A percentile compares a stretch with the other conserved stretches of the same genome.
These are phyloP conservation scores for Myotis findleyi DNA, from an alignment of 2,797 vertebrate species.

Conservation along the genomic window DNA sequence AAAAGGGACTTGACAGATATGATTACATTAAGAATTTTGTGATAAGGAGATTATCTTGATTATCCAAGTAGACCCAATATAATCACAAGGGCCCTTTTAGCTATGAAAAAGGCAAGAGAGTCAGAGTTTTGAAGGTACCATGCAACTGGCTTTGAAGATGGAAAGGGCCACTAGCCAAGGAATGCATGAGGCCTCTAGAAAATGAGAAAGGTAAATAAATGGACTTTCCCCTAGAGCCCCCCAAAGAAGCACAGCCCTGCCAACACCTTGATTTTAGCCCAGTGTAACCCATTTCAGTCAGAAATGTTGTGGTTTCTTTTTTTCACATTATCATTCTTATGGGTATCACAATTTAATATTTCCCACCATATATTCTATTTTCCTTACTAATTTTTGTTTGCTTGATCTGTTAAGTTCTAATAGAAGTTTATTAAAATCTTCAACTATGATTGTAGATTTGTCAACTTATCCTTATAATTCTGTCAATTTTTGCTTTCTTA, in stretches of 20 bases:
- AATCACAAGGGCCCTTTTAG: not conserved
- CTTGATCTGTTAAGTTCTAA: not conserved
- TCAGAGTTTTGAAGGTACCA: not conserved
- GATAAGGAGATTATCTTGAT: not conserved
- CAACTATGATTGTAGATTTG: not conserved
- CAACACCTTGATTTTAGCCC: not conserved
- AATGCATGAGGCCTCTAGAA: not conserved
- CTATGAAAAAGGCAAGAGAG: not conserved
- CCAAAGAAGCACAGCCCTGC: not conserved
- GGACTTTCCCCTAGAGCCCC: not conserved
- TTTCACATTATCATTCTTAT: not conserved
- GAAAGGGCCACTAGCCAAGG: not conserved
- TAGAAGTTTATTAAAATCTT: not conserved
- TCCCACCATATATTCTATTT: not conserved
- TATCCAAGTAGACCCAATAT: not conserved
- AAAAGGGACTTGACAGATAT: not conserved
- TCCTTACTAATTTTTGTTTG: not conserved
- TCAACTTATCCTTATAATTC: not conserved
- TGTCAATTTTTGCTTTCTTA: slow-evolving; percentile 1
- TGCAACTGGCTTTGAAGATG: not conserved
- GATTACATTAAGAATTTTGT: not conserved
- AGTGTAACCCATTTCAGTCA: not conserved
- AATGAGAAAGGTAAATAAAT: not conserved
- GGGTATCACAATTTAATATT: not conserved
- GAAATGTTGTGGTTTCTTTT: not conserved